These are phyloP conservation scores for Zingel zingel DNA, from an alignment of 2,113 vertebrate genomes.

Conservation along the genomic window DNA sequence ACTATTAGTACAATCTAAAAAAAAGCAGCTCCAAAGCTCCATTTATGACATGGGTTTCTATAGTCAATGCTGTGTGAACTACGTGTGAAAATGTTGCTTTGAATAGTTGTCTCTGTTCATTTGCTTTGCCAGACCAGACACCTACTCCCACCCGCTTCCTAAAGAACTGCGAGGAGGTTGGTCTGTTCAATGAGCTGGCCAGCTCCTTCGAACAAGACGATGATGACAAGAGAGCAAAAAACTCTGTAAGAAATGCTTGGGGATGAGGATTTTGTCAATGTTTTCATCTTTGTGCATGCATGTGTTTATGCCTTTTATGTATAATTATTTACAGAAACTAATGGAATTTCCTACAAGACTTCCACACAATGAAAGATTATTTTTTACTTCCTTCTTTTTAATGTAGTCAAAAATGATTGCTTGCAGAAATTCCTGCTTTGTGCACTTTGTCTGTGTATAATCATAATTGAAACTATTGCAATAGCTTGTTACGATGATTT, in stretches of 20 bases:
- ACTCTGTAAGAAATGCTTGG: constrained; percentile 77
- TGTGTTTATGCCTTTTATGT: neutral
- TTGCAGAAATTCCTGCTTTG: constrained; percentile 20
- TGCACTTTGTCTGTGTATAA: neutral
- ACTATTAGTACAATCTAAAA: neutral
- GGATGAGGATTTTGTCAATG: constrained; percentile 12
- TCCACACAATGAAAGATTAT: neutral
- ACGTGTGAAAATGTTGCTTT: constrained; percentile 48
- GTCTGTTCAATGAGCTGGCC: constrained; percentile 96
- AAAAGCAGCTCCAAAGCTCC: constrained; percentile 9
- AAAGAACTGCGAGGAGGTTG: constrained; percentile 99
- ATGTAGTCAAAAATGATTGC: constrained; percentile 16
- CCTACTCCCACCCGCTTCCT: constrained; percentile 98
- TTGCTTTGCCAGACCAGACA: constrained; percentile 91
- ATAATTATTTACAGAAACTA: constrained; percentile 3
- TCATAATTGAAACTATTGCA: constrained; percentile 16
- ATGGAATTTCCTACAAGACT: constrained; percentile 11
- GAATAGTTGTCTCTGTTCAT: constrained; percentile 55
- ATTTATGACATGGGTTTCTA: constrained; percentile 33
- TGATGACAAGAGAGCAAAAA: constrained; percentile 90
- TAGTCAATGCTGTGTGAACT: constrained; percentile 40
- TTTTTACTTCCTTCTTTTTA: constrained; percentile 47
- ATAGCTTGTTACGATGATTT: neutral
- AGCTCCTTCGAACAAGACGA: constrained; percentile 97
- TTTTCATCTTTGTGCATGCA: neutral